Evolutionary conservation across 2,797 vertebrate species (phyloP), one percentile per base, ranked within the genome.

Genomic region (Capromys pilorides): DNA sequence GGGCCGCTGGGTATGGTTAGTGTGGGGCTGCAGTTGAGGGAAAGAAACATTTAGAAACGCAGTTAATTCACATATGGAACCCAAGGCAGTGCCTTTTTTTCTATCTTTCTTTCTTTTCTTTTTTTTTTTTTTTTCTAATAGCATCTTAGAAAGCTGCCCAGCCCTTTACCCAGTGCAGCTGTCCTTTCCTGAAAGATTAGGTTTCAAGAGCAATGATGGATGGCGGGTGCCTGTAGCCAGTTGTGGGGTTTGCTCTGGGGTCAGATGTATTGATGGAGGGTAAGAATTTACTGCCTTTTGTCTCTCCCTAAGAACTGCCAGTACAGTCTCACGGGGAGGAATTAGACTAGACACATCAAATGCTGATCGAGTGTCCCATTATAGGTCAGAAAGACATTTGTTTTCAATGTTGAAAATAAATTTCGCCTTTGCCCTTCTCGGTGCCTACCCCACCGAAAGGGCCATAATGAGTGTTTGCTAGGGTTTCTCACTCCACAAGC

Each of bases 131-230:
- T 41, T 26, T 49, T 73, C 19, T 96, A 96, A 94, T 97, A 90
- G 94, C 86, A 88, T 98, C 97, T 98, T 98, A 97, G 98, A 98
- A 98, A 98, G 98, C 98, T 97, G 97, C 97, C 97, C 96, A 98
- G 97, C 96, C 96, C 93, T 88, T 97, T 98, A 94, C 96, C 97
- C 86, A 79, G 86, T 94, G 98, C 99, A 99, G 99, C 99, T 99
- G 99, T 99, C 98, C 98, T 98, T 98, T 97, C 96, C 97, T 98
- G 98, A 98, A 98, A 98, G 99, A 99, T 99, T 98, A 97, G 97
- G 98, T 99, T 99, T 99, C 99, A 98, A 97, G 95, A 98, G 98
- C 98, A 98, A 92, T 99, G 99, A 99, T 98, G 98, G 98, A 99
- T 98, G 99, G 98, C 98, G 98, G 98, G 98, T 98, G 99, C 98